A percentile compares a stretch with the other conserved stretches of the same genome.
Evolutionary conservation across 2,113 vertebrate genomes (phyloP).

Genomic region (Hydrochoerus hydrochaeris): DNA sequence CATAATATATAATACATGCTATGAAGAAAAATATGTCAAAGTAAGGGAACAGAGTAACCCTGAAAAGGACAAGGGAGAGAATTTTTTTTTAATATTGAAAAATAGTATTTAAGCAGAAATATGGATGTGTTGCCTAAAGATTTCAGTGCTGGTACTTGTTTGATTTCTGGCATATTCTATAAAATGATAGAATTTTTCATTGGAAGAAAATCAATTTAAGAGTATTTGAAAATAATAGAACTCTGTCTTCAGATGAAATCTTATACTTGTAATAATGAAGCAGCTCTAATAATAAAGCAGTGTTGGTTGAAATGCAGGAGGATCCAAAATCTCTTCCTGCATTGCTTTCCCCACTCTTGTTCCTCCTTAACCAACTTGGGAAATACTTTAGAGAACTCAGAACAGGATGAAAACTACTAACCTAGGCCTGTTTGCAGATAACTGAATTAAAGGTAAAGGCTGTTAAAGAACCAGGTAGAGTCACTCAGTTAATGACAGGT

Average conservation of each 20-base stretch:
- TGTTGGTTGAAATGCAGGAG: constrained; percentile 8
- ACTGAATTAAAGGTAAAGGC: neutral
- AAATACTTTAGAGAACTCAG: neutral
- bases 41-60: neutral
- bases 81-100: neutral
- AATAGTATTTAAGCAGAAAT: constrained; percentile 27
- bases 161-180: neutral
- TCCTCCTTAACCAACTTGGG: neutral
- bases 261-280: neutral
- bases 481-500: neutral
- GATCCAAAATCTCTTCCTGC: neutral
- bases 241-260: constrained; percentile 36
- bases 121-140: neutral
- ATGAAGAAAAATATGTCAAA: neutral
- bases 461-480: neutral
- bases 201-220: constrained; percentile 16
- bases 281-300: neutral
- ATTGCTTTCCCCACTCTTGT: neutral
- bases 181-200: constrained; percentile 23
- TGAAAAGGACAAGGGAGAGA: neutral
- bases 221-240: constrained; percentile 18
- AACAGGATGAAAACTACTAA: constrained; percentile 3
- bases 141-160: neutral
- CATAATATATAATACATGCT: neutral
- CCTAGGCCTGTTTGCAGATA: constrained; percentile 3